Evolutionary conservation across 2,113 vertebrate genomes (phyloP).

Genomic region (Marcusenius ussheri): DNA sequence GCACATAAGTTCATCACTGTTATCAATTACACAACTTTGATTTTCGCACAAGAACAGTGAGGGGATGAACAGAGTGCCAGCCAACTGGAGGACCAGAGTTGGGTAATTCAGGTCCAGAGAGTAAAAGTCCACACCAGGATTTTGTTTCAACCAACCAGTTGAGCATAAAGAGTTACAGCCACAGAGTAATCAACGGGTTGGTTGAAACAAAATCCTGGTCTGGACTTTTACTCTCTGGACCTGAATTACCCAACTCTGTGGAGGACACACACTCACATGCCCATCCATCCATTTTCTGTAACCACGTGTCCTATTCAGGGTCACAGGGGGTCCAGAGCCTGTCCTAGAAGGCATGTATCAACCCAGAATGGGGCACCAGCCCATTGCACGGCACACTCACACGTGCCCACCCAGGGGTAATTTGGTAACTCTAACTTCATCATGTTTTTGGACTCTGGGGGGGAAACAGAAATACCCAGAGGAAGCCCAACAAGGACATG

Average conservation of each 20-base stretch:
- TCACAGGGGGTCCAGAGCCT: not conserved
- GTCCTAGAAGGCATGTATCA: not conserved
- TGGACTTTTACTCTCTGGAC: too few relatives aligned
- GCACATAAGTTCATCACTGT: not conserved
- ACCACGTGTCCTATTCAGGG: not conserved
- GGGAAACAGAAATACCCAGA: not conserved
- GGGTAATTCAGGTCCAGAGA: too few relatives aligned
- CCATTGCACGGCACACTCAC: not conserved
- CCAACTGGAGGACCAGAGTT: not conserved
- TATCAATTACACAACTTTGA: not conserved
- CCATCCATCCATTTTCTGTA: not conserved
- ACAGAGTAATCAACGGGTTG: too few relatives aligned
- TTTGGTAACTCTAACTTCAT: not conserved
- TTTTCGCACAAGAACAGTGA: not conserved
- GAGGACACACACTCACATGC: not conserved
- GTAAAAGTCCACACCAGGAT: too few relatives aligned
- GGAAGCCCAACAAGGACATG: not conserved
- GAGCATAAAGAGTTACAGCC: too few relatives aligned
- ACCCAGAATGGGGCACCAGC: not conserved
- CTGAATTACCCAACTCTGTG: too few relatives aligned
- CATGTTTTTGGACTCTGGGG: not conserved
- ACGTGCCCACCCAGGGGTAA: not conserved
- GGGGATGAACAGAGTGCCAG: not conserved
- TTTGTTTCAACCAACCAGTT: too few relatives aligned
- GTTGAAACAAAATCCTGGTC: too few relatives aligned